These are phyloP conservation scores for Drosophila prostipennis DNA, from an alignment of 2,888 invertebrate genomes.

Conservation along the genomic window DNA sequence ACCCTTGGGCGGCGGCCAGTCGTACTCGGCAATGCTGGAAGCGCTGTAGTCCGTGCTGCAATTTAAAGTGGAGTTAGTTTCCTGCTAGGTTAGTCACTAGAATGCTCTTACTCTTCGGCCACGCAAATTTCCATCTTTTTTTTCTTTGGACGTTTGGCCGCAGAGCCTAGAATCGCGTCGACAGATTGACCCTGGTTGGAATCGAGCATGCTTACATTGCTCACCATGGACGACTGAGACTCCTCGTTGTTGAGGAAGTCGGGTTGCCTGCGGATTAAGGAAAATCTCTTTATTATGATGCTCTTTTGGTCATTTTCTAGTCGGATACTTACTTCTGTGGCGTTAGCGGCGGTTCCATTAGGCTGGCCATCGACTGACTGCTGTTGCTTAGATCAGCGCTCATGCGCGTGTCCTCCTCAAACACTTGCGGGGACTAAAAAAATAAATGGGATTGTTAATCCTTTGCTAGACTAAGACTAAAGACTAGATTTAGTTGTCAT, in stretches of 20 bases:
- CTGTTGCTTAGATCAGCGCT: constrained; percentile 87
- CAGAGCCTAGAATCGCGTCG: constrained; percentile 63
- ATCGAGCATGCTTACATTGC: constrained; percentile 85
- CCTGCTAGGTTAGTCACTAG: no score
- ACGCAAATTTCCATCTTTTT: constrained; percentile 85
- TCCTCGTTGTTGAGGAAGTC: constrained; percentile 86
- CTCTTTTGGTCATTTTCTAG: no score
- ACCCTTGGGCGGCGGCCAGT: constrained; percentile 90
- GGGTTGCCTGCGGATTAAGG: constrained; percentile 75
- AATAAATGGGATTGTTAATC: neutral
- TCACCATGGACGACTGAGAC: constrained; percentile 93
- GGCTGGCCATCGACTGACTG: constrained; percentile 65
- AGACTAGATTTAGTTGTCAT: no score
- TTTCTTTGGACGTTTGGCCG: constrained; percentile 84
- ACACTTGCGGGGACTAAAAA: constrained; percentile 85
- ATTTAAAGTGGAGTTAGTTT: neutral
- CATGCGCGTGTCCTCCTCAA: constrained; percentile 91
- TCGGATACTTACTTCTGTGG: constrained; percentile 69
- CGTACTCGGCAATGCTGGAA: constrained; percentile 96
- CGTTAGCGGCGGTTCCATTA: constrained; percentile 68
- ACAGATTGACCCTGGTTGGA: constrained; percentile 73
- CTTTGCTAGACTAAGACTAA: neutral
- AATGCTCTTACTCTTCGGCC: constrained; percentile 83
- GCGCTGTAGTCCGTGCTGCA: constrained; percentile 88
- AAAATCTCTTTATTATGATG: neutral